Percentiles rank a stretch among this genome's conserved stretches.
These are phyloP conservation scores for Eupithecia centaureata DNA, from an alignment of 2,888 invertebrate species.

Conservation along the genomic window DNA sequence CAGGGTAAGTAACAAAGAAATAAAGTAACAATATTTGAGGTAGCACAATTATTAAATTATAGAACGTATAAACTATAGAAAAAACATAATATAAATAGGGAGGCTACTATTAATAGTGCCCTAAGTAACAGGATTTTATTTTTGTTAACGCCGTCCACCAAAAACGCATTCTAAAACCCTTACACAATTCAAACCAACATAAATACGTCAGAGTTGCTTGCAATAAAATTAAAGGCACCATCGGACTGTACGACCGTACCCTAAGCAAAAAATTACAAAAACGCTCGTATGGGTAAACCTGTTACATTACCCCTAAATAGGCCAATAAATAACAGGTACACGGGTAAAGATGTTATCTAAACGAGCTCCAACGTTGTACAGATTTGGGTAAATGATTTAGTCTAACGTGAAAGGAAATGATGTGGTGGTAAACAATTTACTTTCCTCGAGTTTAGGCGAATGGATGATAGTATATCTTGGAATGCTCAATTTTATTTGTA, in stretches of 20 bases:
- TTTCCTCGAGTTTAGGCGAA: neutral
- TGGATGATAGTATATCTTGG: constrained; percentile 1
- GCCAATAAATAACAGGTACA: constrained; percentile 55
- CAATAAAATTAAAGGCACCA: constrained; percentile 2
- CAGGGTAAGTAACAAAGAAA: too few species aligned
- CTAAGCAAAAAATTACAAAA: constrained; percentile 18
- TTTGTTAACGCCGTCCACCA: neutral
- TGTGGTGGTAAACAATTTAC: constrained; percentile 26
- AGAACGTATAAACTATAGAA: too few species aligned
- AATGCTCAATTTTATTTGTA: neutral
- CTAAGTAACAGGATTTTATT: too few species aligned
- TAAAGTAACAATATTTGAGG: too few species aligned
- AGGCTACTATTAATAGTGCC: too few species aligned
- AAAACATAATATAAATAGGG: too few species aligned
- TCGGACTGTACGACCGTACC: neutral
- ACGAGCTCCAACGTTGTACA: constrained; percentile 48
- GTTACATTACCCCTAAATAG: constrained; percentile 56
- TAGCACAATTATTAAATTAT: too few species aligned
- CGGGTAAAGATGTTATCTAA: constrained; percentile 54
- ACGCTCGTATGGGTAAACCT: constrained; percentile 27
- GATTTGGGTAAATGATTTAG: constrained; percentile 46
- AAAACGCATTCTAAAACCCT: neutral
- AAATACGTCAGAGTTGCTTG: neutral
- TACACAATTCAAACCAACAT: neutral
- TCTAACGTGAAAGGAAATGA: constrained; percentile 33